Evolutionary conservation across 2,888 invertebrate species (phyloP).

Genomic region (Fragum whitleyi): DNA sequence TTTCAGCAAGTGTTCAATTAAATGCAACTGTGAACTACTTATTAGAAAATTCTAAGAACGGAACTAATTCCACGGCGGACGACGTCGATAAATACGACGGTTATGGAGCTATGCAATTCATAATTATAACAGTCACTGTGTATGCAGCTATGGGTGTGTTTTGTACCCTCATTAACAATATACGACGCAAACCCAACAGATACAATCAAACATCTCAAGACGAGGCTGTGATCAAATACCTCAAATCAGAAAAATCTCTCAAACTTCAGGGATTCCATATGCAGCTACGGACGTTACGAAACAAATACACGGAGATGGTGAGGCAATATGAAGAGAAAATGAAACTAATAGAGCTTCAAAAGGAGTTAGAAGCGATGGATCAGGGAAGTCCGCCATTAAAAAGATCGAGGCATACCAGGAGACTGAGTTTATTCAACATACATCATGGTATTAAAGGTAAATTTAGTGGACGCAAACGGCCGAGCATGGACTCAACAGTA

Average conservation of each 20-base stretch:
- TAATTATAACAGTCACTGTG: constrained; percentile 70
- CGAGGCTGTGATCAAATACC: constrained; percentile 44
- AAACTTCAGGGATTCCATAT: constrained; percentile 51
- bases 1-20: neutral
- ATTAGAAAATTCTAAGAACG: neutral
- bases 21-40: neutral
- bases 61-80: neutral
- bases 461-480: neutral
- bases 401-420: neutral
- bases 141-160: constrained; percentile 74
- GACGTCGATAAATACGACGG: constrained; percentile 47
- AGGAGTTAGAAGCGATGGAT: constrained; percentile 27
- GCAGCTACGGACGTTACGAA: constrained; percentile 39
- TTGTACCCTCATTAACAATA: constrained; percentile 37
- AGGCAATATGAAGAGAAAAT: constrained; percentile 45
- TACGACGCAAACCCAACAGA: constrained; percentile 12
- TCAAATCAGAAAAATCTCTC: constrained; percentile 36
- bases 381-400: neutral
- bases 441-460: constrained; percentile 10
- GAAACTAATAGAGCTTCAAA: constrained; percentile 38
- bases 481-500: constrained; percentile 27
- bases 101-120: constrained; percentile 74
- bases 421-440: constrained; percentile 14
- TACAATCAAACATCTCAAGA: constrained; percentile 27
- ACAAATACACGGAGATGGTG: constrained; percentile 45